phyloP scores from a whole-genome alignment of 2,888 invertebrate species.

The Rambutsinella grinnellia region DNA sequence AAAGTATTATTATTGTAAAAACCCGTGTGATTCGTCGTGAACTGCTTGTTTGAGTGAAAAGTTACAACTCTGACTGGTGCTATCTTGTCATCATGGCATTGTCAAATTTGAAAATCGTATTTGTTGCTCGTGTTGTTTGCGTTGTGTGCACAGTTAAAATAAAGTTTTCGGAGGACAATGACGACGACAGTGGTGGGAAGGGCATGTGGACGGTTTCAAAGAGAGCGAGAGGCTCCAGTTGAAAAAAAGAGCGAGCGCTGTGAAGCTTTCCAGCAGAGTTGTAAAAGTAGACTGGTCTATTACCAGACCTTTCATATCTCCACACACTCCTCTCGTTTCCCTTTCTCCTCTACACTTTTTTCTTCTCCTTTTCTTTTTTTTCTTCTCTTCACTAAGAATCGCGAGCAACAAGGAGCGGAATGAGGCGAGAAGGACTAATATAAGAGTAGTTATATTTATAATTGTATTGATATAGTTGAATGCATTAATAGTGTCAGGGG shows the following conservation, averaged over 20 bases:
- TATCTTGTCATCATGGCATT: too few relatives aligned
- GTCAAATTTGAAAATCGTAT: too few relatives aligned
- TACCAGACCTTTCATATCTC: conserved; percentile 19
- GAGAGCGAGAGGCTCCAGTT: conserved; percentile 59
- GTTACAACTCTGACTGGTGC: too few relatives aligned
- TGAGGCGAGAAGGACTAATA: background rate
- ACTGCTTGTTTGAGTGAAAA: too few relatives aligned
- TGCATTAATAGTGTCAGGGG: too few relatives aligned
- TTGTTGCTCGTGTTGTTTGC: background rate
- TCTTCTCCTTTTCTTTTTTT: conserved; percentile 14
- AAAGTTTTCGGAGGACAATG: conserved; percentile 18
- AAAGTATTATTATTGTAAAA: too few relatives aligned
- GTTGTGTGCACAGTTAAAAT: background rate
- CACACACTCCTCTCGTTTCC: conserved; percentile 15
- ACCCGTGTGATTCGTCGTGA: too few relatives aligned
- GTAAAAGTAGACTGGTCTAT: conserved; percentile 53
- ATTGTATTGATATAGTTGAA: too few relatives aligned
- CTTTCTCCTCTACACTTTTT: conserved; percentile 4
- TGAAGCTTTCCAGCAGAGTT: conserved; percentile 59
- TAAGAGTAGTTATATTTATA: too few relatives aligned
- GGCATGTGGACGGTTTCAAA: conserved; percentile 60
- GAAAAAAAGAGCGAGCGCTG: conserved; percentile 37
- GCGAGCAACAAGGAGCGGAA: conserved; percentile 49
- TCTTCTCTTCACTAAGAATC: background rate
- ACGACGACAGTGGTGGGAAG: conserved; percentile 43